These are phyloP conservation scores for Peromyscus leucopus DNA, from an alignment of 2,113 vertebrate species.

Conservation along the genomic window DNA sequence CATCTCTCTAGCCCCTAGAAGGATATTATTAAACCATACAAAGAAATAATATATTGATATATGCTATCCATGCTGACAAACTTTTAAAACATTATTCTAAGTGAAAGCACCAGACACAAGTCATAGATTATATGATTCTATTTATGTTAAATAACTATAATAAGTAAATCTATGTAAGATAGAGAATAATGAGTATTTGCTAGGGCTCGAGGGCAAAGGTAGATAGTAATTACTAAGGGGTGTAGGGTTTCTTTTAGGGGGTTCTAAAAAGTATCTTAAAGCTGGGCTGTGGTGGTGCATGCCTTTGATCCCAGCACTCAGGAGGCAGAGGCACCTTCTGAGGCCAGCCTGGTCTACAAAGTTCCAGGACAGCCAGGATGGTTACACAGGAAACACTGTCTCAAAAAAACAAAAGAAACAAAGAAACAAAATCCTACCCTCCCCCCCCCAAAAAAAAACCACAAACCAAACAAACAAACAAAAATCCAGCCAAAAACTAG, in stretches of 20 bases:
- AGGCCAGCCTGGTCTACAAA: not conserved
- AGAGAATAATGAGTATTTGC: conserved; percentile 15
- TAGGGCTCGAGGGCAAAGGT: not conserved
- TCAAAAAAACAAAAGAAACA: not conserved
- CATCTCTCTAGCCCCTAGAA: not conserved
- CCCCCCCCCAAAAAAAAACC: too few relatives aligned
- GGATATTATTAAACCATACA: not conserved
- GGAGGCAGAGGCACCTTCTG: not conserved
- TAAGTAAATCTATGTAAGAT: not conserved
- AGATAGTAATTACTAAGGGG: not conserved
- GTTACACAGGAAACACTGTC: not conserved
- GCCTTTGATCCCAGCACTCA: not conserved
- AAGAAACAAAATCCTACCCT: too few relatives aligned
- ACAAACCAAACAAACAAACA: not conserved
- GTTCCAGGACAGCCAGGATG: not conserved
- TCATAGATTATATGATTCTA: not conserved
- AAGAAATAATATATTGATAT: not conserved
- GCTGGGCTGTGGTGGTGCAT: too few relatives aligned
- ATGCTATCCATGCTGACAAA: not conserved
- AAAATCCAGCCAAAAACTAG: not conserved
- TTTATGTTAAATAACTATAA: conserved; percentile 9
- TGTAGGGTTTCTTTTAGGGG: not conserved
- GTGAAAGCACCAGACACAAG: conserved; percentile 44
- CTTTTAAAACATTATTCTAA: conserved; percentile 33
- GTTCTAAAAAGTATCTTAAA: not conserved